Evolutionary conservation across 2,113 vertebrate genomes (phyloP).

Genomic region (Psephotus haematonotus): DNA sequence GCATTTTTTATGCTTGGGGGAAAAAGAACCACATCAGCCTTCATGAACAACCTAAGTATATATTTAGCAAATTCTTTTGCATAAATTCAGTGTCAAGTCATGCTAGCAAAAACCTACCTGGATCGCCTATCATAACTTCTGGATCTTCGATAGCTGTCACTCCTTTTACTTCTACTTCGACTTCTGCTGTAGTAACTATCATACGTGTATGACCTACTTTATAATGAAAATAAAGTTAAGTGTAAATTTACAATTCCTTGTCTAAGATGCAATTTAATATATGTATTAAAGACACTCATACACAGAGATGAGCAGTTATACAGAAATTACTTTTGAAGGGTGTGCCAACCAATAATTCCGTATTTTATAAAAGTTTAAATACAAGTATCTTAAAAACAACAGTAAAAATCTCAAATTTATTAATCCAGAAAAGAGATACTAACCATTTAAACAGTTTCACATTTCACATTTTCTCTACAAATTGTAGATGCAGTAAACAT

Average conservation of each 20-base stretch:
- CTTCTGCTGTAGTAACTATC: conserved; percentile 92
- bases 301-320: fast-evolving
- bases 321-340: background rate
- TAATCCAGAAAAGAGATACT: background rate
- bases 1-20: background rate
- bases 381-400: background rate
- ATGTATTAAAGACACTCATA: background rate
- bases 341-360: background rate
- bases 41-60: background rate
- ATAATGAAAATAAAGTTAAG: background rate
- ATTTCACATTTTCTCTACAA: background rate
- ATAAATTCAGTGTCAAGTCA: background rate
- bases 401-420: background rate
- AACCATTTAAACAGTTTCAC: background rate
- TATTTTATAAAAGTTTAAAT: background rate
- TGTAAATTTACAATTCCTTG: background rate
- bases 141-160: conserved; percentile 81
- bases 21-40: background rate
- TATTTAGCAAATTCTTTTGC: background rate
- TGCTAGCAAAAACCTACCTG: conserved; percentile 67
- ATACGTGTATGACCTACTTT: conserved; percentile 87
- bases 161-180: conserved; percentile 81
- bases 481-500: background rate
- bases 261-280: background rate
- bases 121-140: conserved; percentile 85